Percentiles rank a stretch among this genome's conserved stretches.
These are phyloP conservation scores for Steinernema khuongi DNA, from an alignment of 1,140 invertebrate genomes.

Conservation along the genomic window DNA sequence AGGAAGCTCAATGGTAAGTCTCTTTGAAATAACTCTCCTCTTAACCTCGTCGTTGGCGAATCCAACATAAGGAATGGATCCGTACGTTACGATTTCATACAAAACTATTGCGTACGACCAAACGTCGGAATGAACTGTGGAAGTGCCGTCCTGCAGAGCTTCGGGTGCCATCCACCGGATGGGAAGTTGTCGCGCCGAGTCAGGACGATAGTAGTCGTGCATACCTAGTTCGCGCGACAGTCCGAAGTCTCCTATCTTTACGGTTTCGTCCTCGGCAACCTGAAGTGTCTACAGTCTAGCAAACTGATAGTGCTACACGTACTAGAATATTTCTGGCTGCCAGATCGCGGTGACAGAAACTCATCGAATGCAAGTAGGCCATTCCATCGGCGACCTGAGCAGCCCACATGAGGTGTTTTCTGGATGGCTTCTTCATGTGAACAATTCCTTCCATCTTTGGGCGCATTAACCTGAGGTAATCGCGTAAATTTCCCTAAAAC, in stretches of 20 bases:
- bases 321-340: constrained; percentile 84
- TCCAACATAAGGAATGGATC: constrained; percentile 88
- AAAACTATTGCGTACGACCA: constrained; percentile 91
- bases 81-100: constrained; percentile 95
- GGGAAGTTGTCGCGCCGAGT: constrained; percentile 79
- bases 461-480: constrained; percentile 67
- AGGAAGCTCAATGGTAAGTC: constrained; percentile 76
- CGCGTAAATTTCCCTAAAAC: constrained; percentile 77
- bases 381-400: constrained; percentile 96
- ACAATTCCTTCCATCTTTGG: constrained; percentile 26
- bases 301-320: no score
- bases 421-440: constrained; percentile 45
- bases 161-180: constrained; percentile 90
- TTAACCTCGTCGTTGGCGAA: constrained; percentile 65
- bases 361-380: constrained; percentile 86
- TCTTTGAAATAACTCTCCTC: not conserved
- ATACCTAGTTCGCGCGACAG: constrained; percentile 70
- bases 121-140: constrained; percentile 82
- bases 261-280: constrained; percentile 86
- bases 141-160: constrained; percentile 87
- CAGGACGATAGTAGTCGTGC: constrained; percentile 78
- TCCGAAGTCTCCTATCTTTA: constrained; percentile 84
- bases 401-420: constrained; percentile 70
- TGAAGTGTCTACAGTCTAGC: no score
- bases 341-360: constrained; percentile 74